Percentiles rank a stretch among this genome's conserved stretches.
phyloP scores from a whole-genome alignment of 2,113 vertebrate genomes.

The Tichodroma muraria region DNA sequence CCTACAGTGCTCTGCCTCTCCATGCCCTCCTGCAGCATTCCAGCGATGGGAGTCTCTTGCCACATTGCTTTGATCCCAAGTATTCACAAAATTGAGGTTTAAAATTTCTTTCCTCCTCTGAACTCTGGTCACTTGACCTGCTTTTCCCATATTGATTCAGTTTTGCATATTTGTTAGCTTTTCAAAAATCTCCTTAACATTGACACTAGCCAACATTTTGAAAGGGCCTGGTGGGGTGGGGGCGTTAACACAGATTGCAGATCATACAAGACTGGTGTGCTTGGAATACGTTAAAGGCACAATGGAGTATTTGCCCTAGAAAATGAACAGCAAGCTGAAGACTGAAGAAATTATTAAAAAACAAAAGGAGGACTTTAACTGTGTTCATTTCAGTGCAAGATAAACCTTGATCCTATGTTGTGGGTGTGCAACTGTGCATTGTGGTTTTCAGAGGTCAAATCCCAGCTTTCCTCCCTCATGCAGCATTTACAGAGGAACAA shows the following conservation, averaged over 20 bases:
- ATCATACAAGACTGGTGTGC: neutral
- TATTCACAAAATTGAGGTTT: neutral
- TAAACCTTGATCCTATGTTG: neutral
- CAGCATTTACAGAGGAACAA: neutral
- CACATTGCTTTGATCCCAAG: neutral
- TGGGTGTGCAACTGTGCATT: neutral
- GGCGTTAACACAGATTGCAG: neutral
- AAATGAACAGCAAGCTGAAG: neutral
- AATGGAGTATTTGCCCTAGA: neutral
- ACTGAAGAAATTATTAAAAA: neutral
- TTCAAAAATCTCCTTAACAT: neutral
- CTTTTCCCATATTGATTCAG: neutral
- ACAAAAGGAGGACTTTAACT: neutral
- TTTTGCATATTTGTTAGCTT: neutral
- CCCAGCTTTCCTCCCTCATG: neutral
- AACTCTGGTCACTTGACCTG: neutral
- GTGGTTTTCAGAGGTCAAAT: neutral
- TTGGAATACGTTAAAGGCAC: neutral
- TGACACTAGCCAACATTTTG: neutral
- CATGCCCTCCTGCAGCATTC: rapidly evolving
- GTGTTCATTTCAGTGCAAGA: neutral
- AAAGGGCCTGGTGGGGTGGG: neutral
- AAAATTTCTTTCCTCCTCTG: neutral
- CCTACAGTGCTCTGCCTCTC: neutral
- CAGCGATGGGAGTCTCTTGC: neutral